Evolutionary conservation across 2,797 vertebrate genomes (phyloP).

Genomic region (Carapus acus): DNA sequence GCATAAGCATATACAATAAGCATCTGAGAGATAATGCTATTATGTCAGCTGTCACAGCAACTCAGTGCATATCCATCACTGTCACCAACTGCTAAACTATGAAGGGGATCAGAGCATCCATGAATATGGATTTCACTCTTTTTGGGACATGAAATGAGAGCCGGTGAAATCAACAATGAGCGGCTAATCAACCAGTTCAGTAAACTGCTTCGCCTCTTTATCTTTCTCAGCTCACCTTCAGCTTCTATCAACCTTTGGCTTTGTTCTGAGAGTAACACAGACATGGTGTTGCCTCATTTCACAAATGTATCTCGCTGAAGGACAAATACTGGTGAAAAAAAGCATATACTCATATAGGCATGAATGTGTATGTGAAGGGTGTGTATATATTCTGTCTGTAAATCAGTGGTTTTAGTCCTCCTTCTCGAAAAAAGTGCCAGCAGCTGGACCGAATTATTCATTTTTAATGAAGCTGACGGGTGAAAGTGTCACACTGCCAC

Average conservation of each 20-base stretch:
- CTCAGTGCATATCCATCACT: too few relatives aligned
- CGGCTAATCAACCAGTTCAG: not conserved
- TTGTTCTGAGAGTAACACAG: too few relatives aligned
- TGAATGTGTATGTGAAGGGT: slow-evolving; percentile 48
- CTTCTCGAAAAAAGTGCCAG: too few relatives aligned
- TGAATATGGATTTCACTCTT: slow-evolving; percentile 3
- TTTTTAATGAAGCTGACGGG: too few relatives aligned
- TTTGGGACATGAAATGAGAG: not conserved
- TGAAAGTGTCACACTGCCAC: too few relatives aligned
- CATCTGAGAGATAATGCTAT: too few relatives aligned
- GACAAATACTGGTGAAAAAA: slow-evolving; percentile 28
- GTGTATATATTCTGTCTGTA: slow-evolving; percentile 46
- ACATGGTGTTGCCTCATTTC: slow-evolving; percentile 7
- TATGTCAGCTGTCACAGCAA: too few relatives aligned
- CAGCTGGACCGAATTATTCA: not conserved
- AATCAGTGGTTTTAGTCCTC: slow-evolving; percentile 38
- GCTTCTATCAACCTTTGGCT: not conserved
- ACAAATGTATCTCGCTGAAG: slow-evolving; percentile 7
- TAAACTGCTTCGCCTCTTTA: too few relatives aligned
- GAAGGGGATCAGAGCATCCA: too few relatives aligned
- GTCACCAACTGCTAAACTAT: too few relatives aligned
- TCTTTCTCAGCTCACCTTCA: not conserved
- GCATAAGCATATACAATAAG: too few relatives aligned
- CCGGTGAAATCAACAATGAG: too few relatives aligned
- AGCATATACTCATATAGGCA: slow-evolving; percentile 42